Evolutionary conservation across 2,113 vertebrate genomes (phyloP), one percentile per base, ranked within the genome.

Genomic region (Trematocara nigrifrons): DNA sequence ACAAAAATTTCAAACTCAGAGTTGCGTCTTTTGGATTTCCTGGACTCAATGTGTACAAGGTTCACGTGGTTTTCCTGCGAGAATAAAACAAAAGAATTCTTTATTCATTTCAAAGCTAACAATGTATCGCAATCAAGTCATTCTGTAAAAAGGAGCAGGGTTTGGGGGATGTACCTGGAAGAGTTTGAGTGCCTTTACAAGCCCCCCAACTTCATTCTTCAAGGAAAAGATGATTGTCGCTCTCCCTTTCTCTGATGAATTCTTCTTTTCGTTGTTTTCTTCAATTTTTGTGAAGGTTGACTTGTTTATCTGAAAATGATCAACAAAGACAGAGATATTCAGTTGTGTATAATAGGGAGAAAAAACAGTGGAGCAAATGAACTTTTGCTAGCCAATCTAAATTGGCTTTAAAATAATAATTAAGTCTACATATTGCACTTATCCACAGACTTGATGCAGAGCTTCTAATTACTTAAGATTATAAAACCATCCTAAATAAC

Each of bases 1-100:
- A 99, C 96, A 38, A 99, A 98, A 85, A 99, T 98, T 93, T 99
- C 99, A 69, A 99, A 98, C 93, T 99, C 99, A 1, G 98, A 99
- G 95, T 97, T 99, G 89, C 97, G 97, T 92, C 97, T 96, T 92
- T 96, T 99, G 45, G 98, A 99, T 93, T 98, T 99, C 53, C 98
- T 96, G 83, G 98, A 99, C 93, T 99, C 99, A 1, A 99, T 99
- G 91, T 99, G 98, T 20, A 99, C 95, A 74, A 99, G 96, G 88
- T 98, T 99, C 52, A 99, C 97, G 79, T 98, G 98, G 79, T 98
- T 99, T 94, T 99, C 98, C 99, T 99, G 89, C 8, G 89, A 85
- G n/a, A 87, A 22, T 79, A 11, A 52, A 76, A n/a, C 79, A 26
- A 22, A 85, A 35, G 1, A 12, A 49, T 40, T 6, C 2, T 38